A percentile compares a stretch with the other conserved stretches of the same genome.
These are phyloP conservation scores for Eupithecia tripunctaria DNA, from an alignment of 2,888 invertebrate genomes.

Conservation along the genomic window DNA sequence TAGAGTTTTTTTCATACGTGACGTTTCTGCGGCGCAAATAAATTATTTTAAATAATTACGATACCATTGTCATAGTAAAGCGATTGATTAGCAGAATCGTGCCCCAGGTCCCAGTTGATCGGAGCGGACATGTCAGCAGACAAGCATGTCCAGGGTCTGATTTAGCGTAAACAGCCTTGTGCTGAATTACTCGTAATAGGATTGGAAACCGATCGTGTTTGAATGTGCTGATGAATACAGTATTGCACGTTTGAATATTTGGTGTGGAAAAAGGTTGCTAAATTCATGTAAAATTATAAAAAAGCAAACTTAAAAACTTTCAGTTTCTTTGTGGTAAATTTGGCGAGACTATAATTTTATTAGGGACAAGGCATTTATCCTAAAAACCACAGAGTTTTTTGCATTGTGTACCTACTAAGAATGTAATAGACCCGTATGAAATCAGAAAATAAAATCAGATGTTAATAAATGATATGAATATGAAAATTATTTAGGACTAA, in stretches of 20 bases:
- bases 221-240: background rate
- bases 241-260: background rate
- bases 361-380: background rate
- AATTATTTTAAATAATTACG: too few relatives aligned
- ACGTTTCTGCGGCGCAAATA: background rate
- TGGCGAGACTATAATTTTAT: background rate
- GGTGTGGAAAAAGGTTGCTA: background rate
- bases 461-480: too few relatives aligned
- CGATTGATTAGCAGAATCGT: background rate
- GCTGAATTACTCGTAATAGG: conserved; percentile 46
- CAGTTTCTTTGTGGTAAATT: background rate
- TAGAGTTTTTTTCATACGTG: background rate
- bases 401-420: background rate
- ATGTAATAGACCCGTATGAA: too few relatives aligned
- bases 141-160: conserved; percentile 25
- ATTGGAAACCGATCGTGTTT: conserved; percentile 32
- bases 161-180: conserved; percentile 47
- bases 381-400: too few relatives aligned
- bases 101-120: conserved; percentile 33
- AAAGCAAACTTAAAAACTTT: background rate
- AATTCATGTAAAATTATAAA: background rate
- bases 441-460: too few relatives aligned
- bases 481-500: background rate
- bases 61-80: background rate
- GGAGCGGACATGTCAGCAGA: conserved; percentile 32